A percentile compares a stretch with the other conserved stretches of the same genome.
These are phyloP conservation scores for Danio kyathit DNA, from an alignment of 2,797 vertebrate genomes.

Conservation along the genomic window DNA sequence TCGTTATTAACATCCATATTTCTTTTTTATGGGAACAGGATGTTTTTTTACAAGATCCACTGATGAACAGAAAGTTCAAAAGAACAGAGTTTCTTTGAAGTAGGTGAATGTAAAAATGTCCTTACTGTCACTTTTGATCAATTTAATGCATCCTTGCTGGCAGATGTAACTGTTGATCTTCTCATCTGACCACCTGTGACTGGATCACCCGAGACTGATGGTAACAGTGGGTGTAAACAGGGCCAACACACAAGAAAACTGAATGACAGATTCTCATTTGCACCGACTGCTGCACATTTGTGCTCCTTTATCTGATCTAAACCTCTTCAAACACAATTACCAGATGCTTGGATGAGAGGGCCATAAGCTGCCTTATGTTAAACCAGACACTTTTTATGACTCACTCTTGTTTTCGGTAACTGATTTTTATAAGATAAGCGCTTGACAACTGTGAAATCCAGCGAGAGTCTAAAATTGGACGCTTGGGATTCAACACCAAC, in stretches of 20 bases:
- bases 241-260: neutral
- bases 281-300: slow-evolving; percentile 4
- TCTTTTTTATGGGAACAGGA: no score
- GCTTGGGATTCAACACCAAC: slow-evolving; percentile 36
- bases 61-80: neutral
- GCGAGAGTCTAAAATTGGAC: slow-evolving; percentile 29
- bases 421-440: slow-evolving; percentile 30
- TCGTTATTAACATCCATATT: no score
- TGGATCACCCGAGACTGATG: neutral
- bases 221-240: slow-evolving; percentile 13
- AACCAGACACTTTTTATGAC: slow-evolving; percentile 40
- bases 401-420: slow-evolving; percentile 36
- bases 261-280: slow-evolving; percentile 25
- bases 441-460: slow-evolving; percentile 30
- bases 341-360: slow-evolving; percentile 39
- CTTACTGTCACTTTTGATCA: neutral
- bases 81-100: neutral
- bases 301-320: slow-evolving; percentile 41
- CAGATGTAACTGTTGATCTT: neutral
- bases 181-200: neutral
- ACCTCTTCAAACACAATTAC: slow-evolving; percentile 42
- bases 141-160: neutral
- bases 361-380: slow-evolving; percentile 42
- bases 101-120: no score
- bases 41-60: no score